These are phyloP conservation scores for Mechanitis messenoides DNA, from an alignment of 2,888 invertebrate genomes.

Conservation along the genomic window DNA sequence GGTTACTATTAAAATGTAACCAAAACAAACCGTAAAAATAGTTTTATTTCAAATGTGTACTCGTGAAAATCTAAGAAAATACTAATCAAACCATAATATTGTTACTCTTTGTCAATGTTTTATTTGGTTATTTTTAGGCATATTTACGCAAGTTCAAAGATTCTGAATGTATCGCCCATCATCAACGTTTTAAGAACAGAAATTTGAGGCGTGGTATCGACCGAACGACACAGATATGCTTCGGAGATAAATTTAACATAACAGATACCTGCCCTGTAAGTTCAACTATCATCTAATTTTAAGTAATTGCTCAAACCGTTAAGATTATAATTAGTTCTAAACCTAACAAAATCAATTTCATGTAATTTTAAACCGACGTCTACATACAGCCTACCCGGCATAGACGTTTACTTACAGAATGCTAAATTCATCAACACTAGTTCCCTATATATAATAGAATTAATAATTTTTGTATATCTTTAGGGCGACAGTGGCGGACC, in stretches of 20 bases:
- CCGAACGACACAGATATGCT: constrained; percentile 44
- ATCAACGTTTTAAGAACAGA: constrained; percentile 29
- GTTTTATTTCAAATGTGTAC: no score
- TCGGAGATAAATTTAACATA: constrained; percentile 41
- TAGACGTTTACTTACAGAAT: no score
- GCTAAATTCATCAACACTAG: no score
- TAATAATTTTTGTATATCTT: constrained; percentile 12
- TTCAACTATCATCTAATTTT: neutral
- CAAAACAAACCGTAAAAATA: no score
- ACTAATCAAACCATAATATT: no score
- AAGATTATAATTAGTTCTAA: neutral
- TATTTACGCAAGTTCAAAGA: constrained; percentile 39
- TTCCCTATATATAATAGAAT: no score
- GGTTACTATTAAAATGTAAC: no score
- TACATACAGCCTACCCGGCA: no score
- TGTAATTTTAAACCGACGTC: neutral
- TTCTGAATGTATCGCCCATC: constrained; percentile 35
- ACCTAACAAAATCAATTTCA: no score
- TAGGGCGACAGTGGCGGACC: constrained; percentile 84
- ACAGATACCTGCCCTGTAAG: constrained; percentile 57
- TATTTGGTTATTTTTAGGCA: constrained; percentile 36
- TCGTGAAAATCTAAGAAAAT: no score
- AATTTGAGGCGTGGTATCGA: constrained; percentile 41
- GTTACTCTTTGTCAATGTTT: no score
- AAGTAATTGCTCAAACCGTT: neutral